phyloP scores from a whole-genome alignment of 2,113 vertebrate species.

The Tenrec ecaudatus region DNA sequence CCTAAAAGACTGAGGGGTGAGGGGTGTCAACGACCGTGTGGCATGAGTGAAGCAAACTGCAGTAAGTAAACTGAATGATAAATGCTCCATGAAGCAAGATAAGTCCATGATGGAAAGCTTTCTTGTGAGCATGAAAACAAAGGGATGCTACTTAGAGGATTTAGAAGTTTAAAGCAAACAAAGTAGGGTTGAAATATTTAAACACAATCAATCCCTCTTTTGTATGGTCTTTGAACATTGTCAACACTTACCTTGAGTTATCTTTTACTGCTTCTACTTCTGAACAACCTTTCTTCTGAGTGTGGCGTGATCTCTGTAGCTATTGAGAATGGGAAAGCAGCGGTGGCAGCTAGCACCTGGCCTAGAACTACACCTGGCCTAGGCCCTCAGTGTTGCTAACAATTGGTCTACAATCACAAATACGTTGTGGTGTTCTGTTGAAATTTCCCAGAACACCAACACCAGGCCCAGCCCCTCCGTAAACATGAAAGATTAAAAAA shows the following conservation, averaged over 20 bases:
- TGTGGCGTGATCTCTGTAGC: background rate
- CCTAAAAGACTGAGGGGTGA: too few species aligned
- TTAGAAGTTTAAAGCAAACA: background rate
- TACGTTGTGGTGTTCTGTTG: background rate
- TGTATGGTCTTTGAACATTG: background rate
- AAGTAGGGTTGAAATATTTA: background rate
- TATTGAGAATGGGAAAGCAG: background rate
- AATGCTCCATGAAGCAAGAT: background rate
- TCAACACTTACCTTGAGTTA: background rate
- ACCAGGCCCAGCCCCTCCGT: background rate
- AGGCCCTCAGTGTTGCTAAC: background rate
- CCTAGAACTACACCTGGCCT: background rate
- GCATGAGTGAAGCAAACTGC: too few species aligned
- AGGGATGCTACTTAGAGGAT: background rate
- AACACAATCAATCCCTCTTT: background rate
- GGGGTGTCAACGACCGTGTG: too few species aligned
- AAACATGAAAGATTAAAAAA: background rate
- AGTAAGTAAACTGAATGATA: too few species aligned
- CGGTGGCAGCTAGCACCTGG: background rate
- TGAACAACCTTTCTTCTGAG: background rate
- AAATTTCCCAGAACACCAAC: background rate
- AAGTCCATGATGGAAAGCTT: slow-evolving; percentile 9
- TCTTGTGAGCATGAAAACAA: slow-evolving; percentile 31
- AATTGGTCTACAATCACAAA: background rate
- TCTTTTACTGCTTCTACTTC: background rate